Evolutionary conservation across 2,797 vertebrate species (phyloP).

Genomic region (Phalanger gymnotis): DNA sequence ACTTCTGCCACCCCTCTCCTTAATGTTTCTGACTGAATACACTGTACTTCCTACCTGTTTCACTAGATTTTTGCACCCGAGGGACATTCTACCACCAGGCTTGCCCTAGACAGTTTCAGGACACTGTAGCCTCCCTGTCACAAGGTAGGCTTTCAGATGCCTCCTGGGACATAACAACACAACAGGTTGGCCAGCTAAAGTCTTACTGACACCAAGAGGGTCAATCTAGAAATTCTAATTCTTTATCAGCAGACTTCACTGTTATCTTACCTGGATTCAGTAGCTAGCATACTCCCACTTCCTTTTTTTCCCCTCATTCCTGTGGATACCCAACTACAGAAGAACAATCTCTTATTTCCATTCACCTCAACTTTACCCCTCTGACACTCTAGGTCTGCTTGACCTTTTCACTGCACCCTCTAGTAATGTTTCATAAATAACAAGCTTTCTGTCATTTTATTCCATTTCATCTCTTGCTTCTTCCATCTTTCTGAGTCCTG

Average conservation of each 20-base stretch:
- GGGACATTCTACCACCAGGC: neutral
- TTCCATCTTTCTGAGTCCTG: neutral
- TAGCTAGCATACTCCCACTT: neutral
- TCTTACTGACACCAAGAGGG: too few relatives aligned
- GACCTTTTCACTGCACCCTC: neutral
- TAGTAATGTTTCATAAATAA: neutral
- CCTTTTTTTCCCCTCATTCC: neutral
- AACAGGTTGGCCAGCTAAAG: too few relatives aligned
- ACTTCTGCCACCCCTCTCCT: too few relatives aligned
- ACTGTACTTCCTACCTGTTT: too few relatives aligned
- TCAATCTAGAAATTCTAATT: too few relatives aligned
- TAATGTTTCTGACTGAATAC: too few relatives aligned
- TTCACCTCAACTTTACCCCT: neutral
- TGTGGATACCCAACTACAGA: neutral
- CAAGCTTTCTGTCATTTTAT: neutral
- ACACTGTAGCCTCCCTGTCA: too few relatives aligned
- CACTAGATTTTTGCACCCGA: too few relatives aligned
- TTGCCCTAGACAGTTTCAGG: neutral
- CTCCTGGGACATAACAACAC: too few relatives aligned
- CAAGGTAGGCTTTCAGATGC: too few relatives aligned
- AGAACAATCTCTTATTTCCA: neutral
- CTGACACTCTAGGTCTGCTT: neutral
- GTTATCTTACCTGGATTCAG: neutral
- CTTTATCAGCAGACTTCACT: neutral
- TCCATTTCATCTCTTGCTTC: neutral